Conservation (phyloP, 92 coral and sea anemone genomes). For the Phymanthus crucifer region DNA sequence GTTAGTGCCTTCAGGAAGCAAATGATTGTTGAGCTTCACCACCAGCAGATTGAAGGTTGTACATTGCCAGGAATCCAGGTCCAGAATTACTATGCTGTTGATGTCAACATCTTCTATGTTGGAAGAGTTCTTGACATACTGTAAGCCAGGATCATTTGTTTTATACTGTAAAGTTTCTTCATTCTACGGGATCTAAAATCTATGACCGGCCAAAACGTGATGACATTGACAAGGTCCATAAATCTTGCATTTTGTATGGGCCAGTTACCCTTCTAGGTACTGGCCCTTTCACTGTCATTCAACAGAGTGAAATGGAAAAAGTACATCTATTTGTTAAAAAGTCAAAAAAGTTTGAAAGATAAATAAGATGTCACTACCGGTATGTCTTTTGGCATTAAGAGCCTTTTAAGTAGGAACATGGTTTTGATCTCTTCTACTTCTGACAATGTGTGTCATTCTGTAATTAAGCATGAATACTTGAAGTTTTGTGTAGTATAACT, state of each 20-base stretch:
- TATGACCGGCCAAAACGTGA: no score
- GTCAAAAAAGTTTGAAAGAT: no score
- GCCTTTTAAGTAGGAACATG: background rate
- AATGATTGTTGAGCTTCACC: constrained; percentile 43
- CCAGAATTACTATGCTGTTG: constrained; percentile 55
- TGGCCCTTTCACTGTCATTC: no score
- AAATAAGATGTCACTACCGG: background rate
- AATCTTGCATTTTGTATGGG: no score
- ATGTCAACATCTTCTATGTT: constrained; percentile 40
- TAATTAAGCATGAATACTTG: background rate
- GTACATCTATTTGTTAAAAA: background rate
- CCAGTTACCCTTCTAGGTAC: no score
- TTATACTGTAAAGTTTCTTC: no score
- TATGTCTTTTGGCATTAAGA: background rate
- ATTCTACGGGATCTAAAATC: no score
- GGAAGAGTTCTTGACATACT: constrained; percentile 45
- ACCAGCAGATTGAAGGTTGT: no score
- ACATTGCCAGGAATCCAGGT: constrained; percentile 34
- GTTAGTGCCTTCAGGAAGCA: constrained; percentile 22
- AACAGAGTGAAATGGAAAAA: constrained; percentile 2
- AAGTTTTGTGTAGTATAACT: background rate
- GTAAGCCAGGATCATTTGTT: constrained; percentile 22
- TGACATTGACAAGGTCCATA: no score
- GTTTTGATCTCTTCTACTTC: background rate
- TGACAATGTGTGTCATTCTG: background rate